A percentile compares a stretch with the other conserved stretches of the same genome.
phyloP scores from a whole-genome alignment of 2,113 vertebrate species.

The mouse (Mus musculus) region GRCm39 chr4:133137501-133138000 shows the following conservation, averaged over 20 bases:
- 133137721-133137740: background rate
- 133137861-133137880: background rate
- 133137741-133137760: background rate
- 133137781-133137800: background rate
- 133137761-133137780: background rate
- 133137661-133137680: background rate
- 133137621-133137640: background rate
- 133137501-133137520: background rate
- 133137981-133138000: background rate
- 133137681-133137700: background rate
- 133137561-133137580: background rate
- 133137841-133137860: background rate
- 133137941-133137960: background rate
- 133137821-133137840: background rate
- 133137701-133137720: background rate
- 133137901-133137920: background rate
- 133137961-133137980: background rate
- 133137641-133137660: background rate
- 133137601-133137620: background rate
- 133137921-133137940: background rate
- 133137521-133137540: background rate
- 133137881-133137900: background rate
- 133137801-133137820: background rate
- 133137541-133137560: background rate
- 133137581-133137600: background rate